Conservation (phyloP, 2,888 invertebrate genomes). For the Hybos culiciformis region DNA sequence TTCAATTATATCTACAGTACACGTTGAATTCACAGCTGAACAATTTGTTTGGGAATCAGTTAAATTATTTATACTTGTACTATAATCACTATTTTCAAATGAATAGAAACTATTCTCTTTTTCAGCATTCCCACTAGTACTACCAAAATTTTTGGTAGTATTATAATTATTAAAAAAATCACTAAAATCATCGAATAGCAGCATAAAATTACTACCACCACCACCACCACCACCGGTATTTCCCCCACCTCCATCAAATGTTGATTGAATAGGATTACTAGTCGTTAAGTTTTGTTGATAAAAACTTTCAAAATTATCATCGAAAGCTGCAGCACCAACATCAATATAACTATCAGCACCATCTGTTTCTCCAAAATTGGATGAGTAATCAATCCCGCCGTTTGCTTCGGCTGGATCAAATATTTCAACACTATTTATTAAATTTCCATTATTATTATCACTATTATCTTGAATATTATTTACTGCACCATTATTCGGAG, state of each 20-base stretch:
- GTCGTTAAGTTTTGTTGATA: not conserved
- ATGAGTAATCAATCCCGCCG: no score
- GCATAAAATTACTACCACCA: constrained; percentile 41
- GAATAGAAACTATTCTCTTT: not conserved
- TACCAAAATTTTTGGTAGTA: constrained; percentile 26
- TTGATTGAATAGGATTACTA: not conserved
- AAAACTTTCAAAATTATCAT: not conserved
- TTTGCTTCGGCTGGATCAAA: no score
- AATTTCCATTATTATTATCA: not conserved
- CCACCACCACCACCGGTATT: constrained; percentile 11
- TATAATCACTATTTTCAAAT: no score
- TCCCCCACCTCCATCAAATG: not conserved
- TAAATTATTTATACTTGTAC: constrained; percentile 26
- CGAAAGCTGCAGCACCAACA: no score
- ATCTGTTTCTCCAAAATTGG: no score
- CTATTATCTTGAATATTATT: not conserved
- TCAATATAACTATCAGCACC: not conserved
- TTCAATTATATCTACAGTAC: constrained; percentile 24
- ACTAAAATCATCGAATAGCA: constrained; percentile 62
- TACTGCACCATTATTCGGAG: not conserved
- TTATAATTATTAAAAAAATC: constrained; percentile 54
- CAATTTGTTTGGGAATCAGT: constrained; percentile 31
- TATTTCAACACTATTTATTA: no score
- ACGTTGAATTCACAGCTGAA: constrained; percentile 28
- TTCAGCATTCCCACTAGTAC: constrained; percentile 2